Percentiles rank a stretch among this genome's conserved stretches.
phyloP scores from a whole-genome alignment of 2,888 invertebrate genomes.

The Selenia dentaria region DNA sequence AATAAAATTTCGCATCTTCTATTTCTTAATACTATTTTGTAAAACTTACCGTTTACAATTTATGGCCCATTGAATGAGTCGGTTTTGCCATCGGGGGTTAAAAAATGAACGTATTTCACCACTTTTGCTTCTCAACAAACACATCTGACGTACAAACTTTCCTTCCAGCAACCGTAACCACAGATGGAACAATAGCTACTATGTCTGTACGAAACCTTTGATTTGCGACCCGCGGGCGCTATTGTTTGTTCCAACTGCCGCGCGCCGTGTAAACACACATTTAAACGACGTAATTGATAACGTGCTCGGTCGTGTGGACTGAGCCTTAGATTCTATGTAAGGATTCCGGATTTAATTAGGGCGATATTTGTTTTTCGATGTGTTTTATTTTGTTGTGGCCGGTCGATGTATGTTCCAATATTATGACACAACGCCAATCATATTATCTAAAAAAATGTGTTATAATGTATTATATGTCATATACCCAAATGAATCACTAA shows the following conservation, averaged over 20 bases:
- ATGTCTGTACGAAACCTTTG: not conserved
- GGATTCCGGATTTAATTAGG: constrained; percentile 11
- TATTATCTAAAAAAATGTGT: too few relatives aligned
- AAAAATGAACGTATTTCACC: too few relatives aligned
- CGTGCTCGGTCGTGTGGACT: constrained; percentile 20
- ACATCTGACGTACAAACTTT: not conserved
- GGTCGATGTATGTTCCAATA: too few relatives aligned
- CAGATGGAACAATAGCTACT: not conserved
- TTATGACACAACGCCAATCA: too few relatives aligned
- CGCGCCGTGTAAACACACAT: constrained; percentile 10
- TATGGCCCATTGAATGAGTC: too few relatives aligned
- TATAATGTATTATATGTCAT: too few relatives aligned
- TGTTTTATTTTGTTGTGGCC: not conserved
- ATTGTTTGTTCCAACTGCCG: constrained; percentile 8
- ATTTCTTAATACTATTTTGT: too few relatives aligned
- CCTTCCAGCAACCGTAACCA: not conserved
- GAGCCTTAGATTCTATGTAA: constrained; percentile 17
- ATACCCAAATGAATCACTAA: too few relatives aligned
- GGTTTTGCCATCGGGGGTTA: too few relatives aligned
- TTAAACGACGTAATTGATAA: constrained; percentile 23
- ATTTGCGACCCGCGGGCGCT: constrained; percentile 7
- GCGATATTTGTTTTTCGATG: not conserved
- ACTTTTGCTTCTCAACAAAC: not conserved
- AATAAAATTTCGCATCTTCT: too few relatives aligned
- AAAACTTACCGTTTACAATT: too few relatives aligned